These are phyloP conservation scores for Chaenodraco wilsoni DNA, from an alignment of 2,797 vertebrate genomes.

Conservation along the genomic window DNA sequence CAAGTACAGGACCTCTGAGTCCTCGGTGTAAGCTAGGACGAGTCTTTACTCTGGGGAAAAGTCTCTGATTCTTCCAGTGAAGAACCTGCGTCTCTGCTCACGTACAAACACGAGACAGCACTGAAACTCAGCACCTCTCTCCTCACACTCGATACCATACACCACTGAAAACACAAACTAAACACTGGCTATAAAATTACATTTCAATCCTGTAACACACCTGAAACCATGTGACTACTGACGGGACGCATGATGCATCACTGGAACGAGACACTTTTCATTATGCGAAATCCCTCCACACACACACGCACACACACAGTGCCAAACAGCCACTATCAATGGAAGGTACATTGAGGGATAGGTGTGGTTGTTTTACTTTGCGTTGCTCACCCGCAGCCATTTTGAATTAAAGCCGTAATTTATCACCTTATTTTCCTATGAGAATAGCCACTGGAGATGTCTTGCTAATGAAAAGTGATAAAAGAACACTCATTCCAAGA, in stretches of 20 bases:
- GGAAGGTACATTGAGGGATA: background rate
- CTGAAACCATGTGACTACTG: constrained; percentile 15
- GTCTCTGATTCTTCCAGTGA: background rate
- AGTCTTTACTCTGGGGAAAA: constrained; percentile 10
- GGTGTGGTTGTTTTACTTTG: constrained; percentile 18
- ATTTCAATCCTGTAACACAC: constrained; percentile 1
- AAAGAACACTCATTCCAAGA: constrained; percentile 11
- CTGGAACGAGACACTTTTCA: constrained; percentile 17
- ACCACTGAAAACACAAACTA: constrained; percentile 19
- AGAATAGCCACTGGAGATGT: constrained; percentile 47
- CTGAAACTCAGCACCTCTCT: constrained; percentile 38
- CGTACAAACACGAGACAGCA: constrained; percentile 3
- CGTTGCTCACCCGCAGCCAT: background rate
- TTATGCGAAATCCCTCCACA: constrained; percentile 35
- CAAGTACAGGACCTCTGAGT: background rate
- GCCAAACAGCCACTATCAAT: constrained; percentile 27
- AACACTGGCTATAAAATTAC: background rate
- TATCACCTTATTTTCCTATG: constrained; percentile 11
- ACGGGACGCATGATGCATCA: constrained; percentile 22
- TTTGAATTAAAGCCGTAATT: constrained; percentile 26
- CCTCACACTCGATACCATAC: constrained; percentile 5
- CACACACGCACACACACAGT: background rate
- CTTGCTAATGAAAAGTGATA: constrained; percentile 34
- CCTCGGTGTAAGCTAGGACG: too few species aligned
- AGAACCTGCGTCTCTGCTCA: constrained; percentile 5